Conservation (phyloP, 2,797 vertebrate species). For the Pampus argenteus region DNA sequence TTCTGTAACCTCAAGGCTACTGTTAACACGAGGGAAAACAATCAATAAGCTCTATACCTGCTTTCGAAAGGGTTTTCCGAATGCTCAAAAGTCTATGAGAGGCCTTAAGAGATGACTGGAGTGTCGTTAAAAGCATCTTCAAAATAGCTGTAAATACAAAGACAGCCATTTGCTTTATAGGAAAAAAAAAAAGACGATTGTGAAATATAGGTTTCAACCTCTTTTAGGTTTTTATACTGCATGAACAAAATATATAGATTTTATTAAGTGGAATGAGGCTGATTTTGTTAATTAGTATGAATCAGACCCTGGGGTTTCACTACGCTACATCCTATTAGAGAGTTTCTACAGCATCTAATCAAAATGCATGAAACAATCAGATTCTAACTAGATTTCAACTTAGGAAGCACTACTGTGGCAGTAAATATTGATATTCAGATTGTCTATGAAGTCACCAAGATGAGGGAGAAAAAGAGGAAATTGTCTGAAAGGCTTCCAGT, state of each 20-base stretch:
- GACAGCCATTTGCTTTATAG: too few relatives aligned
- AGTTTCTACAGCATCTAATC: conserved; percentile 40
- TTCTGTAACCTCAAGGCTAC: conserved; percentile 33
- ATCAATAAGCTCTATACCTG: conserved; percentile 43
- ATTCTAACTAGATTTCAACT: conserved; percentile 27
- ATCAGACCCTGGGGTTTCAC: conserved; percentile 48
- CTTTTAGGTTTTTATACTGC: too few relatives aligned
- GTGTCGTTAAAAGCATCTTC: not conserved
- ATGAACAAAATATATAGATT: too few relatives aligned
- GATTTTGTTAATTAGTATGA: conserved; percentile 54
- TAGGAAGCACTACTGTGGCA: not conserved
- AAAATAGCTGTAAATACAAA: too few relatives aligned
- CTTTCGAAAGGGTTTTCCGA: conserved; percentile 5
- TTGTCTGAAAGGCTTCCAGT: not conserved
- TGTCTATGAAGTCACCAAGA: conserved; percentile 14
- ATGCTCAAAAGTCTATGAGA: not conserved
- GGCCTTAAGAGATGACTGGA: not conserved
- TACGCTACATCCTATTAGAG: conserved; percentile 26
- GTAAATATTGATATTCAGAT: too few relatives aligned
- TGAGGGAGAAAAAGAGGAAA: not conserved
- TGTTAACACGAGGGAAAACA: conserved; percentile 30
- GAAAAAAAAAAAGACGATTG: too few relatives aligned
- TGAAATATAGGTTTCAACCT: too few relatives aligned
- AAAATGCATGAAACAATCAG: conserved; percentile 41
- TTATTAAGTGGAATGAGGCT: too few relatives aligned